Conservation (phyloP, 2,888 invertebrate genomes). For the Papilio protenor region DNA sequence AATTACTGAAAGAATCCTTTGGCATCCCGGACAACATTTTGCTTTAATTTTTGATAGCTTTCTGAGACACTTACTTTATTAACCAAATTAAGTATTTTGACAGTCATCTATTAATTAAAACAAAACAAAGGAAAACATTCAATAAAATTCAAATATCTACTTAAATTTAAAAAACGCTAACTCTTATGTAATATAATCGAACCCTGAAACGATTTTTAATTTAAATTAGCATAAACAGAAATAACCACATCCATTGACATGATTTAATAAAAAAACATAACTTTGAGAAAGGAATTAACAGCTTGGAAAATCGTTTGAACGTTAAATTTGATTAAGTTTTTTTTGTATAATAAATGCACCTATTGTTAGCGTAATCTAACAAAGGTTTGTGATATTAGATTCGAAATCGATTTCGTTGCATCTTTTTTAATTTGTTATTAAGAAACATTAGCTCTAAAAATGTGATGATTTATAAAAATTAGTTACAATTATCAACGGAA, state of each 20-base stretch:
- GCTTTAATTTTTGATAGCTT: no score
- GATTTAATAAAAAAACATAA: conserved; percentile 41
- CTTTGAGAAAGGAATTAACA: conserved; percentile 18
- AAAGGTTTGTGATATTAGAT: not conserved
- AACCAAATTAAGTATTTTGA: no score
- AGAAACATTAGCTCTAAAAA: no score
- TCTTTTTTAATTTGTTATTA: not conserved
- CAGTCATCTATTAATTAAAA: no score
- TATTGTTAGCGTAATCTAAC: not conserved
- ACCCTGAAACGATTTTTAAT: conserved; percentile 30
- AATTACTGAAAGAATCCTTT: no score
- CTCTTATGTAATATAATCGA: conserved; percentile 6
- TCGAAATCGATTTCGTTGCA: not conserved
- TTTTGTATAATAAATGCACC: conserved; percentile 7
- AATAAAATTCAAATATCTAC: no score
- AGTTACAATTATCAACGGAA: no score
- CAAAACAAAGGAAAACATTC: no score
- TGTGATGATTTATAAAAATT: no score
- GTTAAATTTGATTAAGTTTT: conserved; percentile 30
- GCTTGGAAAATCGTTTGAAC: conserved; percentile 10
- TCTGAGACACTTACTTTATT: no score
- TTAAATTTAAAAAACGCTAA: conserved; percentile 12
- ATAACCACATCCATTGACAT: conserved; percentile 35
- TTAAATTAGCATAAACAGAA: conserved; percentile 44
- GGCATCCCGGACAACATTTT: no score